Evolutionary conservation across 2,113 vertebrate genomes (phyloP).

Genomic region (Anoura caudifer): DNA sequence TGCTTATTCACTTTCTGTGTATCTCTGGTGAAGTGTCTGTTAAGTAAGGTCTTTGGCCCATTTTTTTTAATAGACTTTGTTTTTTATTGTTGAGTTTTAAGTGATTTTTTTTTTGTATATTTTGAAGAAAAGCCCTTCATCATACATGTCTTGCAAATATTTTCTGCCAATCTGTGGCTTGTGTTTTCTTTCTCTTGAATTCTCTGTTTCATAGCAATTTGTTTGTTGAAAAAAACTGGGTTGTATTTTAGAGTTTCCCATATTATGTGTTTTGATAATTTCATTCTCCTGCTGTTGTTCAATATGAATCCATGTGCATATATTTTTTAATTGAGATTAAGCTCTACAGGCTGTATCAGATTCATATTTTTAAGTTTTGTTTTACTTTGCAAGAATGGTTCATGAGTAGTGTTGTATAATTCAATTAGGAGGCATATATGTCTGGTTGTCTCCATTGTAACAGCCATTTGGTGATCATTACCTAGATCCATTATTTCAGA

Average conservation of each 20-base stretch:
- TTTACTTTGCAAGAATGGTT: neutral
- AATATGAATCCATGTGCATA: neutral
- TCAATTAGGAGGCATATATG: neutral
- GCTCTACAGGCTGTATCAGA: neutral
- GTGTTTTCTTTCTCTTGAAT: neutral
- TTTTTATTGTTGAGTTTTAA: neutral
- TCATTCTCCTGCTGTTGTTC: neutral
- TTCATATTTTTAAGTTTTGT: neutral
- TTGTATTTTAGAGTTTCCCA: neutral
- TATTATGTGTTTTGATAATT: neutral
- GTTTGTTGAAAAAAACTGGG: neutral
- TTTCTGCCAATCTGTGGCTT: neutral
- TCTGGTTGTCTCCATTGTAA: neutral
- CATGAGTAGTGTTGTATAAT: neutral
- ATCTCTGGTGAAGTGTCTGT: neutral
- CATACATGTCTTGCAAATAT: neutral
- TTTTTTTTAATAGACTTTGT: neutral
- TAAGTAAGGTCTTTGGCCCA: neutral
- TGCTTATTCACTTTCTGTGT: neutral
- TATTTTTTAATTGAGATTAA: no score
- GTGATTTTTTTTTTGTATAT: neutral
- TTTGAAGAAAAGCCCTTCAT: neutral
- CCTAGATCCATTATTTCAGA: neutral
- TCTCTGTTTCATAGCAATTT: neutral
- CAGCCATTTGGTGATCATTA: neutral